phyloP scores from a whole-genome alignment of 2,797 vertebrate genomes.

The Darevskia nairensis region DNA sequence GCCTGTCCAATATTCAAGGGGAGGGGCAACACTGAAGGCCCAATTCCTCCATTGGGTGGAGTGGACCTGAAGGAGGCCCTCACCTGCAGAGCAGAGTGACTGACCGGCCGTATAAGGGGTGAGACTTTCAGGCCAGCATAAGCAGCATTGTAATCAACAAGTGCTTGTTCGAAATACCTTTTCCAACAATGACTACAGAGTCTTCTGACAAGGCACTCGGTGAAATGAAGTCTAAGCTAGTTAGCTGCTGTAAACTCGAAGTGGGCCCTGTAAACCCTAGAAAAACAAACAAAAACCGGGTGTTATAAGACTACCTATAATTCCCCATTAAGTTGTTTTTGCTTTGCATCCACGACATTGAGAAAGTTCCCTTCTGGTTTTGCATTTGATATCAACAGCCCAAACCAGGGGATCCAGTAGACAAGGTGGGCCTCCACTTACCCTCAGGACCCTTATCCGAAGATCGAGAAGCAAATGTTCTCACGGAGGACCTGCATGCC shows the following conservation, averaged over 20 bases:
- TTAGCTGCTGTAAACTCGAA: constrained; percentile 58
- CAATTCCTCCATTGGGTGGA: no score
- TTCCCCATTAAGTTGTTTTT: neutral
- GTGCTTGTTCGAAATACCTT: constrained; percentile 78
- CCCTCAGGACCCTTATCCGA: neutral
- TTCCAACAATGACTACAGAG: constrained; percentile 82
- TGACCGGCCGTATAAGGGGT: no score
- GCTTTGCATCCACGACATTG: neutral
- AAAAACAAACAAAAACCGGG: neutral
- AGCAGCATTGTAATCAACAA: neutral
- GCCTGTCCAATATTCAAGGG: no score
- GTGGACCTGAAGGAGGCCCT: no score
- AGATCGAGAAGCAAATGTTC: no score
- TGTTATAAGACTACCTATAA: neutral
- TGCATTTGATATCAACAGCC: neutral
- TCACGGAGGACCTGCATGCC: neutral
- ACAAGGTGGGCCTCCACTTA: no score
- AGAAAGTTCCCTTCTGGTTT: neutral
- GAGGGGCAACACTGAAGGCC: no score
- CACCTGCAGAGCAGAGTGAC: no score
- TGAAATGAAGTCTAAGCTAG: constrained; percentile 61
- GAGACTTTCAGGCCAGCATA: neutral
- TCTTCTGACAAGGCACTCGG: constrained; percentile 82
- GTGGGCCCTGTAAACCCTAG: constrained; percentile 63
- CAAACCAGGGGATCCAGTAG: neutral